Evolutionary conservation across 2,888 invertebrate species (phyloP).

Genomic region (Tinea trinotella): DNA sequence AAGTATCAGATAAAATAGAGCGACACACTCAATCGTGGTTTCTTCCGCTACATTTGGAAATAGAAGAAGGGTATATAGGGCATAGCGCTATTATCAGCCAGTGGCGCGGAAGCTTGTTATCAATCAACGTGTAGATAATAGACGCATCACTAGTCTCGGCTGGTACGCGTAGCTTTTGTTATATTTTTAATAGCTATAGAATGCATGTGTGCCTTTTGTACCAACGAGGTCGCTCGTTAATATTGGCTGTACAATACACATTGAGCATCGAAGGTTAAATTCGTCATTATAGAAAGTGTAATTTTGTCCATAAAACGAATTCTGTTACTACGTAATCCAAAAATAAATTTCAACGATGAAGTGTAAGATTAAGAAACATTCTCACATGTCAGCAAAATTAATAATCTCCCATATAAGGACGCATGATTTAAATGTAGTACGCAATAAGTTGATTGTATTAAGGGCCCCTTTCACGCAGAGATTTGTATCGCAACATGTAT

Average conservation of each 20-base stretch:
- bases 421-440: conserved; percentile 4
- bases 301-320: background rate
- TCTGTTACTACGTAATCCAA: background rate
- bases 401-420: background rate
- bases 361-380: too few species aligned
- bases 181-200: background rate
- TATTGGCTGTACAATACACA: too few species aligned
- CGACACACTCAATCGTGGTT: background rate
- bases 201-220: background rate
- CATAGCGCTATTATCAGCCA: conserved; percentile 41
- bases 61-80: conserved; percentile 36
- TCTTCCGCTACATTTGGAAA: background rate
- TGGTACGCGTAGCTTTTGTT: conserved; percentile 26
- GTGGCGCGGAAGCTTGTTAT: conserved; percentile 53
- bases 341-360: background rate
- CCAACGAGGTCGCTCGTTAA: background rate
- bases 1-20: background rate
- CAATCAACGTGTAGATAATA: conserved; percentile 59
- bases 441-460: background rate
- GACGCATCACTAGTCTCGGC: conserved; percentile 50
- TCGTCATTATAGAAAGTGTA: too few species aligned
- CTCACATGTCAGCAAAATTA: background rate
- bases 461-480: too few species aligned
- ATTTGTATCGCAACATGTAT: too few species aligned
- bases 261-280: too few species aligned